A percentile compares a stretch with the other conserved stretches of the same genome.
These are phyloP conservation scores for Xenotilapia leptura DNA, from an alignment of 2,113 vertebrate species.

Conservation along the genomic window DNA sequence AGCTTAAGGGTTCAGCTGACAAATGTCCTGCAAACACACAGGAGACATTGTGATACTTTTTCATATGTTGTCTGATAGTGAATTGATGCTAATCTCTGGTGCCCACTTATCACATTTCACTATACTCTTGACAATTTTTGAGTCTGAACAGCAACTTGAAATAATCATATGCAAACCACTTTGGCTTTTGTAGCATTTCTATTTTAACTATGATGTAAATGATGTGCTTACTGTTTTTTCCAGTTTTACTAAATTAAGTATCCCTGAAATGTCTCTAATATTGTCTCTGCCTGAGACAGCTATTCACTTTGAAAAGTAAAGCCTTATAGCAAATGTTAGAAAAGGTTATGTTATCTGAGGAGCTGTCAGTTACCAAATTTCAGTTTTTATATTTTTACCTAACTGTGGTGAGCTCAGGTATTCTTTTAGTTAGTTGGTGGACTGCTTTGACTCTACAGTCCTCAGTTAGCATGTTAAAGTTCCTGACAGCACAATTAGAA, in stretches of 20 bases:
- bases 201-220: not conserved
- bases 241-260: not conserved
- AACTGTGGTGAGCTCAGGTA: not conserved
- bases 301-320: not conserved
- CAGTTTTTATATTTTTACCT: not conserved
- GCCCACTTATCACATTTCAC: rapidly evolving
- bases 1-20: not conserved
- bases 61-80: not conserved
- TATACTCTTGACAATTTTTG: not conserved
- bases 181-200: not conserved
- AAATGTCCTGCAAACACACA: not conserved
- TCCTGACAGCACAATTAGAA: not conserved
- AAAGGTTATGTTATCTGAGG: not conserved
- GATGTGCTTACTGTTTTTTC: not conserved
- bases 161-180: not conserved
- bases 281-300: not conserved
- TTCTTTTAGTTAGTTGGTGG: not conserved
- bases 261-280: not conserved
- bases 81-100: not conserved
- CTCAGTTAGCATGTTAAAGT: not conserved
- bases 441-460: not conserved
- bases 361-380: not conserved
- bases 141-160: not conserved
- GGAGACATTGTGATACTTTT: not conserved
- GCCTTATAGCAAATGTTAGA: not conserved